Conservation (phyloP, 35 echinoderm and acorn worm species). For the Hemicentrotus pulcherrimus region DNA sequence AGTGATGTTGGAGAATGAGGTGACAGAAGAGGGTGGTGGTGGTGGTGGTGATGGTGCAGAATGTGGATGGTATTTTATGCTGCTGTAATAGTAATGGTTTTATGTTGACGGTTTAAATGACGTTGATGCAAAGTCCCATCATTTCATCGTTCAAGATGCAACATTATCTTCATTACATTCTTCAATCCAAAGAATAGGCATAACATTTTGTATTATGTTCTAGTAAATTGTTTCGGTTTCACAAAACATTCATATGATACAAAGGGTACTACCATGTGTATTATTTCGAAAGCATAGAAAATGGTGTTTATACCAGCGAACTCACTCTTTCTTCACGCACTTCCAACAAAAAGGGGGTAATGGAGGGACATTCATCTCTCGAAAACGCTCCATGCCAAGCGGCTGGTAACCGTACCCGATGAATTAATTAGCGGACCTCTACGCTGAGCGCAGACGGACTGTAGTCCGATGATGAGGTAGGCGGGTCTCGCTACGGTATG, state of each 20-base stretch:
- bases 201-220: not conserved
- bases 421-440: conserved; percentile 17
- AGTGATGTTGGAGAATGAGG: not conserved
- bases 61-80: not conserved
- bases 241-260: not conserved
- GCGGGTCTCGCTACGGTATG: not conserved
- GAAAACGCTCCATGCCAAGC: not conserved
- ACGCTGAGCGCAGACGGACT: not conserved
- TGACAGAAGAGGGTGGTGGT: not conserved
- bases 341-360: not conserved
- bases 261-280: not conserved
- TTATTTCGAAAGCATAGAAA: not conserved
- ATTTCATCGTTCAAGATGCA: too few species aligned
- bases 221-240: not conserved
- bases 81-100: too few species aligned
- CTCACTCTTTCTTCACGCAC: not conserved
- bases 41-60: not conserved
- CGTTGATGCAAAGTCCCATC: not conserved
- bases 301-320: not conserved
- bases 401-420: not conserved
- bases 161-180: too few species aligned
- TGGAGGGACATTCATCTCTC: not conserved
- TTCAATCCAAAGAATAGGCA: not conserved
- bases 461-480: not conserved
- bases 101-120: not conserved